These are phyloP conservation scores for Meta bourneti DNA, from an alignment of 2,888 invertebrate genomes.

Conservation along the genomic window DNA sequence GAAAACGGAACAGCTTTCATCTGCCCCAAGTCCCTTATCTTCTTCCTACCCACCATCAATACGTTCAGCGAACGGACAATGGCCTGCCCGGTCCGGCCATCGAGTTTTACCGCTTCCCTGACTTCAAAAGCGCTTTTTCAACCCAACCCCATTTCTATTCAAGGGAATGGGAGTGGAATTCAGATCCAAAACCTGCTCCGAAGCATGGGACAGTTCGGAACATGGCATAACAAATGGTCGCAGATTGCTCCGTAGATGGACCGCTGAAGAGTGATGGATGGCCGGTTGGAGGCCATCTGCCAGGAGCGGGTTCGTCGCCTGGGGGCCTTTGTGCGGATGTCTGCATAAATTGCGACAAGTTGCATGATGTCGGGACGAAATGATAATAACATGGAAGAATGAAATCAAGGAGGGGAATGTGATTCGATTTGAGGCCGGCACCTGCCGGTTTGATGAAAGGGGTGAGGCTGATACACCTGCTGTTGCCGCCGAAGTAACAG, in stretches of 20 bases:
- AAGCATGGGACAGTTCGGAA: not conserved
- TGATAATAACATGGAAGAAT: not conserved
- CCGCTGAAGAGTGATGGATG: not conserved
- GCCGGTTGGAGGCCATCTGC: conserved; percentile 48
- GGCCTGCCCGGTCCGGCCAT: not conserved
- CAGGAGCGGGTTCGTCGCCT: not conserved
- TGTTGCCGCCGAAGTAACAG: not conserved
- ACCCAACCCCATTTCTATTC: not conserved
- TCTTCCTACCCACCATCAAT: not conserved
- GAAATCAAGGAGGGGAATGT: not conserved
- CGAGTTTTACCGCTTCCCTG: not conserved
- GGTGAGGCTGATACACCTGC: conserved; percentile 15
- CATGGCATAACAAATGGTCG: conserved; percentile 44
- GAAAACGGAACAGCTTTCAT: not conserved
- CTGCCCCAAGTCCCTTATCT: not conserved
- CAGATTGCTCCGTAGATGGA: conserved; percentile 5
- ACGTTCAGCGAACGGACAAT: not conserved
- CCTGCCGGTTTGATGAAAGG: conserved; percentile 7
- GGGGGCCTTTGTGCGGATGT: conserved; percentile 15
- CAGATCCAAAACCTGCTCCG: conserved; percentile 28
- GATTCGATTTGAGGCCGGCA: conserved; percentile 9
- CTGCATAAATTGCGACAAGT: conserved; percentile 45
- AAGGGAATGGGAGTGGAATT: conserved; percentile 13
- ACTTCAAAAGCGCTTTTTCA: not conserved
- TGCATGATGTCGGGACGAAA: not conserved